A percentile compares a stretch with the other conserved stretches of the same genome.
Conservation (phyloP, 2,888 invertebrate species). For the Hesperia comma region DNA sequence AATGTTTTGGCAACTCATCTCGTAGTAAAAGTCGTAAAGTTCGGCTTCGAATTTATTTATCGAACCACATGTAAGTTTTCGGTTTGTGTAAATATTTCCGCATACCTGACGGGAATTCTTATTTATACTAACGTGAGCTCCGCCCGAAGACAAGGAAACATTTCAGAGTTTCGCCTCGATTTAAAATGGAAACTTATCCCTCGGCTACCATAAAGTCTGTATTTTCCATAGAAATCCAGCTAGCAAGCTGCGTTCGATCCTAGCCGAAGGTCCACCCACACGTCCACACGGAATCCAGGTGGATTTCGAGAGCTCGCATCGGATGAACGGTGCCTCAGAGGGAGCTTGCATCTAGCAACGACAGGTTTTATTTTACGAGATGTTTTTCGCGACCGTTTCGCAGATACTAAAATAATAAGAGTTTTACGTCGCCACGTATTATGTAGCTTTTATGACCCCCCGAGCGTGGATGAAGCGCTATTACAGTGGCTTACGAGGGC, state of each 20-base stretch:
- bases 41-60: constrained; percentile 46
- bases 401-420: constrained; percentile 84
- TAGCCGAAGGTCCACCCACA: constrained; percentile 57
- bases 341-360: constrained; percentile 67
- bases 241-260: constrained; percentile 72
- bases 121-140: constrained; percentile 68
- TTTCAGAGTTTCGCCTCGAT: constrained; percentile 81
- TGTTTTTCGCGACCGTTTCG: constrained; percentile 79
- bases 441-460: constrained; percentile 79
- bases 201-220: constrained; percentile 80
- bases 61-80: constrained; percentile 48
- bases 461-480: constrained; percentile 76
- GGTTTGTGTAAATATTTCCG: constrained; percentile 76
- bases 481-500: constrained; percentile 79
- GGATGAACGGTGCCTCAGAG: constrained; percentile 62
- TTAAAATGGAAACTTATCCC: constrained; percentile 83
- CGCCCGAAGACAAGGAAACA: constrained; percentile 76
- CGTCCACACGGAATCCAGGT: constrained; percentile 76
- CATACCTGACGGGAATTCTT: constrained; percentile 78
- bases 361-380: constrained; percentile 80
- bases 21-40: constrained; percentile 35
- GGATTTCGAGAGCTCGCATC: constrained; percentile 72
- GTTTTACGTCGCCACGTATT: constrained; percentile 80
- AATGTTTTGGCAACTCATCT: not conserved
- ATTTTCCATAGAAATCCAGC: constrained; percentile 82